These are phyloP conservation scores for Myotis brandtii DNA, from an alignment of 2,113 vertebrate species.

Conservation along the genomic window DNA sequence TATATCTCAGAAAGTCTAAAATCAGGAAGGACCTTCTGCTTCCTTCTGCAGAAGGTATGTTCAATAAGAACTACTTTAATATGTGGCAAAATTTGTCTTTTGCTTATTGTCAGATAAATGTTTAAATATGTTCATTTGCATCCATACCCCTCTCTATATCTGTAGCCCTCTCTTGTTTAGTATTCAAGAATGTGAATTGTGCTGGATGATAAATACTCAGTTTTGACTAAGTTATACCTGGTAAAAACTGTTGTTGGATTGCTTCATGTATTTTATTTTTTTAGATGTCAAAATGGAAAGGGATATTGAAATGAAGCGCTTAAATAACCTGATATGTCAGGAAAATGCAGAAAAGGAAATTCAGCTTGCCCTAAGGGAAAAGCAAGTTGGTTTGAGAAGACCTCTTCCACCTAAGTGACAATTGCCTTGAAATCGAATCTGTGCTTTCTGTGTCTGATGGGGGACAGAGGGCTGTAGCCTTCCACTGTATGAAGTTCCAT, in stretches of 20 bases:
- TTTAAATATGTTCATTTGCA: not conserved
- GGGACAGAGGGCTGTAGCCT: not conserved
- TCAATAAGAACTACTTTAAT: not conserved
- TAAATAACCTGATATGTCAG: conserved; percentile 48
- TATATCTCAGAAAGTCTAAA: not conserved
- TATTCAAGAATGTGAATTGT: not conserved
- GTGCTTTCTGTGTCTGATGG: not conserved
- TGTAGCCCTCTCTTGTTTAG: not conserved
- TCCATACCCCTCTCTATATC: not conserved
- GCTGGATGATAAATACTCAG: not conserved
- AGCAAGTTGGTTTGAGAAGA: conserved; percentile 46
- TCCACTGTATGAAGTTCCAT: not conserved
- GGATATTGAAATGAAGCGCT: conserved; percentile 62
- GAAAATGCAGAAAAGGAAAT: not conserved
- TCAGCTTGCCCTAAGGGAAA: conserved; percentile 6
- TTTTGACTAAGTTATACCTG: not conserved
- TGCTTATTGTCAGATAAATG: not conserved
- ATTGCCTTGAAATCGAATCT: not conserved
- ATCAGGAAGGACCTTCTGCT: not conserved
- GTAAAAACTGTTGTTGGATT: not conserved
- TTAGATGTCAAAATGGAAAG: conserved; percentile 70
- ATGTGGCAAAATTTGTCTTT: not conserved
- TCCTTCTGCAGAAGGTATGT: conserved; percentile 71
- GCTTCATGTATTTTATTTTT: conserved; percentile 58
- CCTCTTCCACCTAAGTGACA: conserved; percentile 55